Base-by-base conservation (phyloP, 2,113 vertebrate species). In the Ceyx cyanopectus region DNA sequence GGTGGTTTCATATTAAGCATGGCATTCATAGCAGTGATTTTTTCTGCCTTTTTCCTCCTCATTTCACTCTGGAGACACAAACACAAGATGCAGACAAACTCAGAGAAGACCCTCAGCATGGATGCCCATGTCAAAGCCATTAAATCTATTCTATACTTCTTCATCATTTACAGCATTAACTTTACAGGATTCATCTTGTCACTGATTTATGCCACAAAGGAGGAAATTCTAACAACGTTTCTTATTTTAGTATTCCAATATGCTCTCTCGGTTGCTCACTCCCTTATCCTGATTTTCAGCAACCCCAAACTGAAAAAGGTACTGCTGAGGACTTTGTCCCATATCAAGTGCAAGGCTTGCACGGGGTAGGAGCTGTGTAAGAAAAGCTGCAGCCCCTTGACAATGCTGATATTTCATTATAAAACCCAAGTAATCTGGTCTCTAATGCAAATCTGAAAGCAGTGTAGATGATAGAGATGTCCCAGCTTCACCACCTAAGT, bases 21-120 rank as follows among this genome's bases (percentile, higher is more conserved):
- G 17, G 40, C 88, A 13, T 94, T 95, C 69, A 4, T 1, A 0
- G 41, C 53, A 32, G 74, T 69, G 2, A 7, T 27, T 9, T 9
- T 1, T 22, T 89, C 89, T 54, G 62, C 63, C 19, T 12, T 65
- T 24, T 70, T 87, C n/a, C 86, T 93, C 30, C 67, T 96, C n/a
- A 78, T 79, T 46, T 96, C 93, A 10, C 90, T 97, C 50, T 92
- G 91, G 87, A 95, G n/a, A 60, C 94, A 95, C 67, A 75, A 90
- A 9, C 0, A 2, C 46, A 82, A 7, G 17, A 95, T 96, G 93
- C 77, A 85, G 75, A 48, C 5, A 24, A 76, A 41, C 8, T 48
- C 68, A 9, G 30, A 16, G 30, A 89, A 51, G 9, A n/a, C 24
- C 21, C 16, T 76, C 61, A 90, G 63, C 13, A 1, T 41, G 58